Conservation (phyloP, 2,888 invertebrate genomes). For the Temnothorax rugatulus region DNA sequence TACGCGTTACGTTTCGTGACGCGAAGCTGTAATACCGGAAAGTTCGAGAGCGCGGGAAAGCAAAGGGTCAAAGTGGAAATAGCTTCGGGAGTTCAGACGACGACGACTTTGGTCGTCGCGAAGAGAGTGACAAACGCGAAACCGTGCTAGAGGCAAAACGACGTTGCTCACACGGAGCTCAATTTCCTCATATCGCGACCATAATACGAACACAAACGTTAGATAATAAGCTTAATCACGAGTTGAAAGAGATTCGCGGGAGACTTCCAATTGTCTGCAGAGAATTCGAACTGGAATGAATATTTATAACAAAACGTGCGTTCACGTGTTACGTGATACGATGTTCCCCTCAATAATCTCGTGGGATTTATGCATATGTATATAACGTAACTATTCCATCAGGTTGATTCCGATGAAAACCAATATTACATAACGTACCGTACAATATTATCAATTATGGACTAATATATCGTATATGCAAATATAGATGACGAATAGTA, state of each 20-base stretch:
- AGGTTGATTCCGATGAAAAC: not conserved
- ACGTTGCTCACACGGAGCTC: not conserved
- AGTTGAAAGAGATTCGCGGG: not conserved
- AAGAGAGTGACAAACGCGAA: not conserved
- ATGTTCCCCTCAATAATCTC: not conserved
- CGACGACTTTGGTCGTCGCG: constrained; percentile 5
- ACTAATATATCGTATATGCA: not conserved
- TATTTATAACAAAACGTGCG: constrained; percentile 9
- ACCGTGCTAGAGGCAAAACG: constrained; percentile 3
- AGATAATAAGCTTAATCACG: not conserved
- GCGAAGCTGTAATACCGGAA: constrained; percentile 19
- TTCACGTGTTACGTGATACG: not conserved
- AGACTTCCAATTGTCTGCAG: not conserved
- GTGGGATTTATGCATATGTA: constrained; percentile 19
- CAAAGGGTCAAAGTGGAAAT: constrained; percentile 49
- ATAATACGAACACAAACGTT: not conserved
- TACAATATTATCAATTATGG: constrained; percentile 17
- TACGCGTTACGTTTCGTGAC: constrained; percentile 26
- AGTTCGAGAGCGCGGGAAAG: constrained; percentile 7
- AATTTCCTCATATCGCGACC: not conserved
- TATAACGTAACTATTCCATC: constrained; percentile 23
- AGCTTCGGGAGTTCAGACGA: constrained; percentile 32
- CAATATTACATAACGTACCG: constrained; percentile 8
- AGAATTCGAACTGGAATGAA: not conserved
- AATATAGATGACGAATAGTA: not conserved